Evolutionary conservation across 2,113 vertebrate species (phyloP).

Genomic region (Vulpes lagopus): DNA sequence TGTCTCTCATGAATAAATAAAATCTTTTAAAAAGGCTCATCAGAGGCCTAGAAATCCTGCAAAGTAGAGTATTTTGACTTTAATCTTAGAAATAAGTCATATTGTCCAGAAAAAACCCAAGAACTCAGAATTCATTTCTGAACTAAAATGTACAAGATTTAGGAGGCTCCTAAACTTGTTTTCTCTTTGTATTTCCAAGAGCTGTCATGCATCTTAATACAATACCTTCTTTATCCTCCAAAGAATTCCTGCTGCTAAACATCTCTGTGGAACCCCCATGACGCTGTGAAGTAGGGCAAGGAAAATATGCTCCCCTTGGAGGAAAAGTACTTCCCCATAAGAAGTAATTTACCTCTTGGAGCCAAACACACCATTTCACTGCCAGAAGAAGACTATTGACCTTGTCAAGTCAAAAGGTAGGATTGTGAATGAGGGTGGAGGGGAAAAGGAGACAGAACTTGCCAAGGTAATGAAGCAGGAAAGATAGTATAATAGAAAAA

Average conservation of each 20-base stretch:
- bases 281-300: constrained; percentile 56
- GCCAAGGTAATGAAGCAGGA: constrained; percentile 53
- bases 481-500: constrained; percentile 5
- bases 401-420: constrained; percentile 54
- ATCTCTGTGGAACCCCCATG: constrained; percentile 38
- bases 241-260: constrained; percentile 55
- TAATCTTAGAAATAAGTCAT: constrained; percentile 55
- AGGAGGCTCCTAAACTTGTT: constrained; percentile 55
- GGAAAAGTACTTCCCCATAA: constrained; percentile 51
- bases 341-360: constrained; percentile 60
- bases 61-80: constrained; percentile 10
- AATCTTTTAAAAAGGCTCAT: background rate
- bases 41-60: background rate
- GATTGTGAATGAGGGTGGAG: background rate
- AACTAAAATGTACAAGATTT: constrained; percentile 45
- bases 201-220: constrained; percentile 56
- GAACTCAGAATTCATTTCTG: constrained; percentile 61
- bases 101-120: constrained; percentile 31
- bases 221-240: constrained; percentile 64
- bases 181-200: constrained; percentile 65
- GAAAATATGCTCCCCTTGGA: constrained; percentile 64
- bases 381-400: constrained; percentile 8
- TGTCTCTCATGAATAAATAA: too few relatives aligned
- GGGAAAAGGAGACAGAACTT: constrained; percentile 18
- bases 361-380: constrained; percentile 57